These are phyloP conservation scores for Neotoma lepida DNA, from an alignment of 2,113 vertebrate genomes.

Conservation along the genomic window DNA sequence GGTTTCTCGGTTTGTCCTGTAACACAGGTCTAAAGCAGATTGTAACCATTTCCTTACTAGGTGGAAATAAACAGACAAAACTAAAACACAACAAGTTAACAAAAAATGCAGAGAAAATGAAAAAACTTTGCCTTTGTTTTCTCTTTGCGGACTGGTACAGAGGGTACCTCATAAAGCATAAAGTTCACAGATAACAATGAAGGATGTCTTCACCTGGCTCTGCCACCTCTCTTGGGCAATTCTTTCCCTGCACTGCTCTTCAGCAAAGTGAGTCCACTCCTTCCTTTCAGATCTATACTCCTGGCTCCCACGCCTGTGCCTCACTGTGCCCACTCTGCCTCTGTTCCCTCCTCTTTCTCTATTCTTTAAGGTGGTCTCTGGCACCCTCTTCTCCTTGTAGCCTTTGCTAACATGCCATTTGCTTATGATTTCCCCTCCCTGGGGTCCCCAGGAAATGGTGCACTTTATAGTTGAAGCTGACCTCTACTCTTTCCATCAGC, in stretches of 20 bases:
- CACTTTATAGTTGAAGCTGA: neutral
- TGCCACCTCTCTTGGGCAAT: too few relatives aligned
- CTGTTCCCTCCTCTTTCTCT: neutral
- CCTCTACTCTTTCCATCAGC: neutral
- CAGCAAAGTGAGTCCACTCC: neutral
- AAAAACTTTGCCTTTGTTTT: constrained; percentile 51
- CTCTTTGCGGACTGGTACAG: constrained; percentile 93
- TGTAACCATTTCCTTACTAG: neutral
- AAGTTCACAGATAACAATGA: constrained; percentile 88
- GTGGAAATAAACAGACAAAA: constrained; percentile 1
- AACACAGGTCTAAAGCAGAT: neutral
- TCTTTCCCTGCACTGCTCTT: too few relatives aligned
- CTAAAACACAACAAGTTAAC: neutral
- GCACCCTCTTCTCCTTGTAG: neutral
- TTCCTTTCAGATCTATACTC: too few relatives aligned
- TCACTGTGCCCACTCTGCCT: too few relatives aligned
- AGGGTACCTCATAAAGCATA: constrained; percentile 91
- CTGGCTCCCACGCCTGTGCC: too few relatives aligned
- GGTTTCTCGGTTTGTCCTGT: neutral
- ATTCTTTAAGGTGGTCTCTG: neutral
- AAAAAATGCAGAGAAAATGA: neutral
- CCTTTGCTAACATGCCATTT: neutral
- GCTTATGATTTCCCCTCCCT: neutral
- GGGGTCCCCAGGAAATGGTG: too few relatives aligned
- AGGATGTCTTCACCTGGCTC: neutral